Evolutionary conservation across 2,113 vertebrate genomes (phyloP).

Genomic region (Microcebus tavaratra): DNA sequence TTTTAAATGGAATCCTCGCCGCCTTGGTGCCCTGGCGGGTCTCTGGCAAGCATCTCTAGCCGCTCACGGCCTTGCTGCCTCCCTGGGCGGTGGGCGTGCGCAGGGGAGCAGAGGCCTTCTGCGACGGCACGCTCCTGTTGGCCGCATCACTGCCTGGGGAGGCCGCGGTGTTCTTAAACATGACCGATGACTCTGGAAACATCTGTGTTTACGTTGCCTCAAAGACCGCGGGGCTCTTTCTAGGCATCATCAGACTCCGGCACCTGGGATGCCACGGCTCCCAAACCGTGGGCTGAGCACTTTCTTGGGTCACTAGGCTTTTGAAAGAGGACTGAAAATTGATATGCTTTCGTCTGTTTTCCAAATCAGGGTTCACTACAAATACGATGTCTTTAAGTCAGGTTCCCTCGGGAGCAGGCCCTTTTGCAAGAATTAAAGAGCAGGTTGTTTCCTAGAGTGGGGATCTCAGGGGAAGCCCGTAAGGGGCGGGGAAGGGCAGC

Average conservation of each 20-base stretch:
- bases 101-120: background rate
- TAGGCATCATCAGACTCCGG: background rate
- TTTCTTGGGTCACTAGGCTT: background rate
- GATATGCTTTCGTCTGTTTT: background rate
- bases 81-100: fast-evolving
- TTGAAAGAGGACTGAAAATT: background rate
- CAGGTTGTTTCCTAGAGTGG: background rate
- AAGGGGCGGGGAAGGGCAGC: background rate
- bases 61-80: background rate
- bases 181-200: background rate
- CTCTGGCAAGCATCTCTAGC: background rate
- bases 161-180: background rate
- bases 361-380: background rate
- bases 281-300: background rate
- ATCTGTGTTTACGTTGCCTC: background rate
- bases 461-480: background rate
- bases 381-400: background rate
- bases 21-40: background rate
- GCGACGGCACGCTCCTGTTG: fast-evolving
- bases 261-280: background rate
- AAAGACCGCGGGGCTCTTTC: background rate
- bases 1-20: background rate
- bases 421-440: background rate
- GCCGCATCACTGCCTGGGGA: background rate
- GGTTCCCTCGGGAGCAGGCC: background rate